These are phyloP conservation scores for Atta texana DNA, from an alignment of 1,140 invertebrate species.

Conservation along the genomic window DNA sequence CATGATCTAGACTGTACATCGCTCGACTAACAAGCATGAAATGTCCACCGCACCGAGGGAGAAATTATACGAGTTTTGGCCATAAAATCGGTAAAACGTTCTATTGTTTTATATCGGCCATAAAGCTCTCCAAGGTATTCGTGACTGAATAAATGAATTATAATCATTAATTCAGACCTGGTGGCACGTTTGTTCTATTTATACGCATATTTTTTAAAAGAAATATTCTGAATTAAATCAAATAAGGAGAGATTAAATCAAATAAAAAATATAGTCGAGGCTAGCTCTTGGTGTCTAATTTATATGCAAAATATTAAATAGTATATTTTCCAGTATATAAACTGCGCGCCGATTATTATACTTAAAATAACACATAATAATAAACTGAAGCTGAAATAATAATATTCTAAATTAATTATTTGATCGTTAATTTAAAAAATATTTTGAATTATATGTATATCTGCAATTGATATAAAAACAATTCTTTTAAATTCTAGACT, in stretches of 20 bases:
- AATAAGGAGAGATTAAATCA: too few species aligned
- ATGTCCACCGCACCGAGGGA: constrained; percentile 39
- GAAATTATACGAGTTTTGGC: constrained; percentile 56
- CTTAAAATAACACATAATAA: too few species aligned
- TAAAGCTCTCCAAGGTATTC: constrained; percentile 78
- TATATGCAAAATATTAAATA: too few species aligned
- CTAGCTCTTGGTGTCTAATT: too few species aligned
- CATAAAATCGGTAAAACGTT: constrained; percentile 71
- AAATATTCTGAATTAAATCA: not conserved
- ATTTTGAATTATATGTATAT: not conserved
- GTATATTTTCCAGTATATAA: too few species aligned
- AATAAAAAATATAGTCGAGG: too few species aligned
- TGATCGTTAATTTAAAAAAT: too few species aligned
- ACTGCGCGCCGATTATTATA: too few species aligned
- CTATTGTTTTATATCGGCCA: constrained; percentile 79
- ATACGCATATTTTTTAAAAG: not conserved
- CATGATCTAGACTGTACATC: constrained; percentile 73
- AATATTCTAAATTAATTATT: too few species aligned
- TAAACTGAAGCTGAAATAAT: too few species aligned
- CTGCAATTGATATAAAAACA: not conserved
- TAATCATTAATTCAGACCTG: constrained; percentile 24
- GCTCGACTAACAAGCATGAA: not conserved
- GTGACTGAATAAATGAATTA: constrained; percentile 52
- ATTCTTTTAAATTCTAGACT: not conserved
- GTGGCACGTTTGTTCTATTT: not conserved